Conservation (phyloP, 2,113 vertebrate genomes). For the Heterotilapia buettikoferi region DNA sequence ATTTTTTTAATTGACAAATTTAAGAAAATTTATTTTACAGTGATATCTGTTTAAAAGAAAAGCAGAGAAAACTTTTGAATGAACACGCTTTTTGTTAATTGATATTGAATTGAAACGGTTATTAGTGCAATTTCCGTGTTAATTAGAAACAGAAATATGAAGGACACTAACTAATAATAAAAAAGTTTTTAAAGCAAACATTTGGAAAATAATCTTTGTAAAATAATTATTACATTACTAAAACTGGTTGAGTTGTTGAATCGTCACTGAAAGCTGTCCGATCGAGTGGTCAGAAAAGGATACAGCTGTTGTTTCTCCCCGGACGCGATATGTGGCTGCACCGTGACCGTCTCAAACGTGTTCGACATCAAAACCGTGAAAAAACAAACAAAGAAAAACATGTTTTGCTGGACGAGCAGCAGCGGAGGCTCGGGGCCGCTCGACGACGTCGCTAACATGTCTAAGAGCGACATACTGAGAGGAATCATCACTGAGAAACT, state of each 20-base stretch:
- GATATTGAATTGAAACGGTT: neutral
- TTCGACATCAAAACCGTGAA: neutral
- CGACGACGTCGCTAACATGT: neutral
- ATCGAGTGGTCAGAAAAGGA: neutral
- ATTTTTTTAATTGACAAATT: neutral
- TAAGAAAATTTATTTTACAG: neutral
- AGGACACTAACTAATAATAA: neutral
- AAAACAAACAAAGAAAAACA: neutral
- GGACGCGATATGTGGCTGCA: fast-evolving
- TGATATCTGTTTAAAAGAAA: neutral
- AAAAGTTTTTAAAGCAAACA: neutral
- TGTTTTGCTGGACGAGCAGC: neutral
- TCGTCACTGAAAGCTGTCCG: neutral
- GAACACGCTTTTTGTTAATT: neutral
- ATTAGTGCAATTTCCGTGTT: neutral
- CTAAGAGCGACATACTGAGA: neutral
- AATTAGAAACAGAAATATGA: neutral
- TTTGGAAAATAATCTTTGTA: neutral
- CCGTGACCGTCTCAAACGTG: fast-evolving
- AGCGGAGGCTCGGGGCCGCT: neutral
- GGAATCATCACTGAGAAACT: neutral
- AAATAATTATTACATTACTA: neutral
- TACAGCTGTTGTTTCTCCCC: neutral
- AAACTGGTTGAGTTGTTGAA: neutral
- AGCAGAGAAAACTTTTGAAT: neutral